A percentile compares a stretch with the other conserved stretches of the same genome.
phyloP scores from a whole-genome alignment of 2,113 vertebrate genomes.

The Oxyruncus cristatus region DNA sequence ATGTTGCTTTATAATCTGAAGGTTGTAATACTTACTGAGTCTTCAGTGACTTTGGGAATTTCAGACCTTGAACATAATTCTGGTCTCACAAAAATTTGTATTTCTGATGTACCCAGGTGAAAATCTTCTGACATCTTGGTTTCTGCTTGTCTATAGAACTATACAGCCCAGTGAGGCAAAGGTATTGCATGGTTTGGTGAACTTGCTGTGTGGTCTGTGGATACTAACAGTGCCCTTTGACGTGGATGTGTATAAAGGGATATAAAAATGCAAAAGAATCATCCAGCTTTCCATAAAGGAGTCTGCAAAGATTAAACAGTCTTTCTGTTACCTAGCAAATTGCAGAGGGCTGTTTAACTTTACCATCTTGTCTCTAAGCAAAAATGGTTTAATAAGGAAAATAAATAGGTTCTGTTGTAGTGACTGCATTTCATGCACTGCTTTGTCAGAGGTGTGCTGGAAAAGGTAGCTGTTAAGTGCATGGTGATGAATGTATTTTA shows the following conservation, averaged over 20 bases:
- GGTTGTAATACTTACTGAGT: rapidly evolving
- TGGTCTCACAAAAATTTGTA: background rate
- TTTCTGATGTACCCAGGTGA: background rate
- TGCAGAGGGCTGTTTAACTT: background rate
- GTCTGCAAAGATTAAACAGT: background rate
- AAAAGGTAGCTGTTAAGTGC: background rate
- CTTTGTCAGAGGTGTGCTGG: background rate
- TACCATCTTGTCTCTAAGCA: background rate
- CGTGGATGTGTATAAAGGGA: background rate
- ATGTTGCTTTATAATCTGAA: background rate
- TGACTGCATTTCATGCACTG: background rate
- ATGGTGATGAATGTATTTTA: background rate
- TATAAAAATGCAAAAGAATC: background rate
- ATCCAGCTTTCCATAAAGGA: background rate
- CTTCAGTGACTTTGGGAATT: background rate
- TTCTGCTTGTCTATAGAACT: background rate
- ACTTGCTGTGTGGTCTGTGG: background rate
- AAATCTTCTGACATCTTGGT: background rate
- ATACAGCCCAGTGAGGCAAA: background rate
- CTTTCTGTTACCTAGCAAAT: conserved; percentile 1
- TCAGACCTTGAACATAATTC: background rate
- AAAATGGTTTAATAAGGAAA: conserved; percentile 24
- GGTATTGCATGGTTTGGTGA: background rate
- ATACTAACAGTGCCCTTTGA: background rate
- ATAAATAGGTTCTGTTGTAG: background rate